These are phyloP conservation scores for Channa striata DNA, from an alignment of 2,797 vertebrate genomes.

Conservation along the genomic window DNA sequence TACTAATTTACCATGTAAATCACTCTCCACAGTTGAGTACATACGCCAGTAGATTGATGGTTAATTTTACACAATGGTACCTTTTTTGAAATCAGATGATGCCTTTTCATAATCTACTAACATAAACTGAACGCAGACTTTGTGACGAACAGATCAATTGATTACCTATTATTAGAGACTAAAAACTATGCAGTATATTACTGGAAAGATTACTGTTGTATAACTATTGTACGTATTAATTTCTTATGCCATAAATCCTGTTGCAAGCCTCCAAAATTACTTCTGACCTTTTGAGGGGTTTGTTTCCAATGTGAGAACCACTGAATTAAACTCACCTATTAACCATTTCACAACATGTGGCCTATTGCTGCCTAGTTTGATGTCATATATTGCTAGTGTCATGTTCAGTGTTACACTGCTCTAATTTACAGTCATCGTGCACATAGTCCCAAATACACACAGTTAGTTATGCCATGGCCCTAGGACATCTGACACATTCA, in stretches of 20 bases:
- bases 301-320: slow-evolving; percentile 10
- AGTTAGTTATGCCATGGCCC: slow-evolving; percentile 58
- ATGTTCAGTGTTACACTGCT: slow-evolving; percentile 43
- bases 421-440: slow-evolving; percentile 58
- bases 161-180: not conserved
- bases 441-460: slow-evolving; percentile 42
- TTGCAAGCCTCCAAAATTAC: not conserved
- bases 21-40: too few species aligned
- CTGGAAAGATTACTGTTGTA: too few species aligned
- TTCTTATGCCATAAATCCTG: not conserved
- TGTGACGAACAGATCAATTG: not conserved
- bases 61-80: too few species aligned
- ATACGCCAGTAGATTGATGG: too few species aligned
- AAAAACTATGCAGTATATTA: not conserved
- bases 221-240: not conserved
- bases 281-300: not conserved
- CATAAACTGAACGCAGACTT: not conserved
- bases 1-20: too few species aligned
- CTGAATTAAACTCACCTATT: slow-evolving; percentile 26
- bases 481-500: slow-evolving; percentile 66
- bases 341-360: slow-evolving; percentile 43
- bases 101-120: not conserved
- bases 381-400: slow-evolving; percentile 50
- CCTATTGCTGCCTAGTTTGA: slow-evolving; percentile 32
- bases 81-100: too few species aligned